Percentiles rank a stretch among this genome's conserved stretches.
These are phyloP conservation scores for Helicoverpa armigera DNA, from an alignment of 1,140 invertebrate species.

Conservation along the genomic window DNA sequence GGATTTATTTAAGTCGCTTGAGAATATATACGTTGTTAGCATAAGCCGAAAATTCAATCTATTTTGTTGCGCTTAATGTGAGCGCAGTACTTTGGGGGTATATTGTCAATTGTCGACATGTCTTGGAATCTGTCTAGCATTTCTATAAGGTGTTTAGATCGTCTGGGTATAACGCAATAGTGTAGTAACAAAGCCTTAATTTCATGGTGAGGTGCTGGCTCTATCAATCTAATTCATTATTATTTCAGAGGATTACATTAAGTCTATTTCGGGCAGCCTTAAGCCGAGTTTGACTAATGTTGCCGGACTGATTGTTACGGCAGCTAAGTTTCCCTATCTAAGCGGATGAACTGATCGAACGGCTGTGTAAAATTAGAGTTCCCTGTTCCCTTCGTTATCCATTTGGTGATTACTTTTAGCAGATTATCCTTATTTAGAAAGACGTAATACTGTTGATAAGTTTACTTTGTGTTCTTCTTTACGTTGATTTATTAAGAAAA, in stretches of 20 bases:
- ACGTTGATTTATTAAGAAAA: slow-evolving; percentile 31
- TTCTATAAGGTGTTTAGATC: not conserved
- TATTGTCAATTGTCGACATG: slow-evolving; percentile 13
- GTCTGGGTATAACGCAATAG: not conserved
- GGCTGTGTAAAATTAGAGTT: slow-evolving; percentile 31
- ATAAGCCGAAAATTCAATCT: slow-evolving; percentile 41
- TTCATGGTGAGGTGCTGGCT: slow-evolving; percentile 26
- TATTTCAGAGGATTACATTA: slow-evolving; percentile 44
- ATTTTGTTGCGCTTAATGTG: slow-evolving; percentile 27
- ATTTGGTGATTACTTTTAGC: slow-evolving; percentile 33
- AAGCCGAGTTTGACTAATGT: slow-evolving; percentile 44
- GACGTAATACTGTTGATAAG: slow-evolving; percentile 20
- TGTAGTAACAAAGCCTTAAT: slow-evolving; percentile 5
- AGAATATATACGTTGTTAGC: slow-evolving; percentile 35
- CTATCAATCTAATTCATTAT: slow-evolving; percentile 40
- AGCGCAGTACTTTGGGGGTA: not conserved
- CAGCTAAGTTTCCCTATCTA: slow-evolving; percentile 33
- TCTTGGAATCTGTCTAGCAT: slow-evolving; percentile 20
- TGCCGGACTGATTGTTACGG: slow-evolving; percentile 34
- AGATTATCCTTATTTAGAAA: slow-evolving; percentile 33
- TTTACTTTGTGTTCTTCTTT: slow-evolving; percentile 9
- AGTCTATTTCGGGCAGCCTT: slow-evolving; percentile 39
- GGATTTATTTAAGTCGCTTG: slow-evolving; percentile 32
- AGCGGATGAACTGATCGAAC: slow-evolving; percentile 34
- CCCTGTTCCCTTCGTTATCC: slow-evolving; percentile 23